phyloP scores from a whole-genome alignment of 2,888 invertebrate genomes.

The Cetonia aurata region DNA sequence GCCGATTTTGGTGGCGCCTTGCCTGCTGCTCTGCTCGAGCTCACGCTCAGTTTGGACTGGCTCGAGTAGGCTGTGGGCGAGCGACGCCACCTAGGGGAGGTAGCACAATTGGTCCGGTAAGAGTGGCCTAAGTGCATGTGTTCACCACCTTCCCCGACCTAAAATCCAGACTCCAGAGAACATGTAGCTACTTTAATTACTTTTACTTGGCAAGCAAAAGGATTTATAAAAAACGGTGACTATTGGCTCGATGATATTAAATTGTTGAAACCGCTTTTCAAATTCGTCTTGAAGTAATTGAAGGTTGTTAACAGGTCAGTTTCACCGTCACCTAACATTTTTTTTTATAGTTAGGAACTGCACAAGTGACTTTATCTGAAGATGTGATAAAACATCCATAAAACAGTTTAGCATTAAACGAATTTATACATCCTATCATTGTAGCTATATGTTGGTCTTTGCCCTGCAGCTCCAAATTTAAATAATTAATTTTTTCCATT shows the following conservation, averaged over 20 bases:
- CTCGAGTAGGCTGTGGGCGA: no score
- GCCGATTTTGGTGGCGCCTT: no score
- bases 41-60: no score
- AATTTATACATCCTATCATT: constrained; percentile 46
- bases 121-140: no score
- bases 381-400: constrained; percentile 49
- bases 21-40: no score
- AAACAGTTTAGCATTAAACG: constrained; percentile 48
- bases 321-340: constrained; percentile 28
- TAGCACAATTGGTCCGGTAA: no score
- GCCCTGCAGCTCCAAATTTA: constrained; percentile 50
- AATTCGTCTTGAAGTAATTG: constrained; percentile 42
- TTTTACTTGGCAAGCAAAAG: constrained; percentile 42
- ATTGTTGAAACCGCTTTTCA: constrained; percentile 45
- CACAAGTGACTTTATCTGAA: constrained; percentile 48
- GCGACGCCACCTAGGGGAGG: no score
- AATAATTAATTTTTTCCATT: constrained; percentile 49
- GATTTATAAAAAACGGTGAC: constrained; percentile 46
- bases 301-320: constrained; percentile 36
- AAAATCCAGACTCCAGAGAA: no score
- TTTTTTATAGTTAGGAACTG: constrained; percentile 44
- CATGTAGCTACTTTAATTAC: constrained; percentile 42
- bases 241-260: constrained; percentile 43
- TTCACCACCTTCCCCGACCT: no score
- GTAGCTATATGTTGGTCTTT: constrained; percentile 46